Conservation (phyloP, 2,113 vertebrate genomes). For the Oenanthe oenanthe region DNA sequence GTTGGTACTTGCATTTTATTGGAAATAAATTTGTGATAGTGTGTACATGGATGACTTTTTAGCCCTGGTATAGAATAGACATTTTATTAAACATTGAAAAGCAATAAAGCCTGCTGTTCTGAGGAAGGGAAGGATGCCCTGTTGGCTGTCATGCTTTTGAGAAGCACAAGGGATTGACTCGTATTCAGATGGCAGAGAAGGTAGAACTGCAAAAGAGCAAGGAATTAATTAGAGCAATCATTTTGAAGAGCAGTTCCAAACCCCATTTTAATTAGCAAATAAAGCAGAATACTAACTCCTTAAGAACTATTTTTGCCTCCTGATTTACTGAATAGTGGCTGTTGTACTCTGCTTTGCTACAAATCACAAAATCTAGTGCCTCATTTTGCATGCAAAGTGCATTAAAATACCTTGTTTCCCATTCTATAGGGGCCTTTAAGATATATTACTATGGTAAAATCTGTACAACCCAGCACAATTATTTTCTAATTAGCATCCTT, state of each 20-base stretch:
- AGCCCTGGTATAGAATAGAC: not conserved
- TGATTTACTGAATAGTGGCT: slow-evolving; percentile 42
- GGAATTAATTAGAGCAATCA: slow-evolving; percentile 64
- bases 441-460: slow-evolving; percentile 10
- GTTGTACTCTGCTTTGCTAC: not conserved
- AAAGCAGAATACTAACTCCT: slow-evolving; percentile 50
- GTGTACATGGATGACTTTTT: not conserved
- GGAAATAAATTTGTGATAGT: slow-evolving; percentile 22
- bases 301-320: slow-evolving; percentile 55
- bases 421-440: slow-evolving; percentile 43
- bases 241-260: slow-evolving; percentile 44
- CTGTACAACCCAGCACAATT: slow-evolving; percentile 9
- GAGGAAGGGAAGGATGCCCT: not conserved
- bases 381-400: slow-evolving; percentile 25
- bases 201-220: slow-evolving; percentile 35
- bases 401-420: slow-evolving; percentile 26
- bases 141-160: not conserved
- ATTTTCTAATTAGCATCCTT: slow-evolving; percentile 73
- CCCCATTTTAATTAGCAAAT: slow-evolving; percentile 65
- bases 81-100: slow-evolving; percentile 21
- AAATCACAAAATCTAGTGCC: slow-evolving; percentile 55
- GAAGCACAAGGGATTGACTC: not conserved
- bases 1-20: slow-evolving; percentile 45
- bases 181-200: not conserved
- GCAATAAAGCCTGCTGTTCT: not conserved